These are phyloP conservation scores for Lepus europaeus DNA, from an alignment of 2,113 vertebrate species.

Conservation along the genomic window DNA sequence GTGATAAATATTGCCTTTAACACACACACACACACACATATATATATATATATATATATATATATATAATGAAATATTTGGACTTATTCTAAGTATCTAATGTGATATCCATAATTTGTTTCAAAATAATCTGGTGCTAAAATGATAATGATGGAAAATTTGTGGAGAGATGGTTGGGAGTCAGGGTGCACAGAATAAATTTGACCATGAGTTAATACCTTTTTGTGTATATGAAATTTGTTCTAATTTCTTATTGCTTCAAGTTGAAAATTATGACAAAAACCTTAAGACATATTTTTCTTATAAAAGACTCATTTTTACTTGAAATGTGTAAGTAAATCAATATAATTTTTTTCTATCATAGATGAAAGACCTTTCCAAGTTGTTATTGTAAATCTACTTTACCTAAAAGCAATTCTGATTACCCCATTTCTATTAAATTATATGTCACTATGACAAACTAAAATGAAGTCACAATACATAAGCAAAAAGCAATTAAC, in stretches of 20 bases:
- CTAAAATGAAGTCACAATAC: not conserved
- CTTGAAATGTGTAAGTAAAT: not conserved
- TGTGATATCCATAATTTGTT: not conserved
- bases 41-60: no score
- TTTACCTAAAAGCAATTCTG: conserved; percentile 40
- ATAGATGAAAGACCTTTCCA: not conserved
- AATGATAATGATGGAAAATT: not conserved
- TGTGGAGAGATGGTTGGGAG: not conserved
- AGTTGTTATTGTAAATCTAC: not conserved
- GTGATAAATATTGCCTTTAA: not conserved
- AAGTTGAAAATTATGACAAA: not conserved
- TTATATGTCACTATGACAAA: conserved; percentile 20
- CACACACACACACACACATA: no score
- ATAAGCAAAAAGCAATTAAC: not conserved
- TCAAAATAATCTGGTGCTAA: not conserved
- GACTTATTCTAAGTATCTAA: not conserved
- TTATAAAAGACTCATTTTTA: not conserved
- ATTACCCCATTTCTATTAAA: conserved; percentile 29
- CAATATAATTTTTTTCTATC: not conserved
- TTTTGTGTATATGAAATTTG: not conserved
- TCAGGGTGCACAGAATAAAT: not conserved
- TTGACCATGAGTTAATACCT: not conserved
- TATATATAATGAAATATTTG: not conserved
- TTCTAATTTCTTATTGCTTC: not conserved
- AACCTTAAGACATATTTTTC: not conserved